Conservation (phyloP, 1,140 invertebrate genomes). For the Drosophila parabipectinata region DNA sequence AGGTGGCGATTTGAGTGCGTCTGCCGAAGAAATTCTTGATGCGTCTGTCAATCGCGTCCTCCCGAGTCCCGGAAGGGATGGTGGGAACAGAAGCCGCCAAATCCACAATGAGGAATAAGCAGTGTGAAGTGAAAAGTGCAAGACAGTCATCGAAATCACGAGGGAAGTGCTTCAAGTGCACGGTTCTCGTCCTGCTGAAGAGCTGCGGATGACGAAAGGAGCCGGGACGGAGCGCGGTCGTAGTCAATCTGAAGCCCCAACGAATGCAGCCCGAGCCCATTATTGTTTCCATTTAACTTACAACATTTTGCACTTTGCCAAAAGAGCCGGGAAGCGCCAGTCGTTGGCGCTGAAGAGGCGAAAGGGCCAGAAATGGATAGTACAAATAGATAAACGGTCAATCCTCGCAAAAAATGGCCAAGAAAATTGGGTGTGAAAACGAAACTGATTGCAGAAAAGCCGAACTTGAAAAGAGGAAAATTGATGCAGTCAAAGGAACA, state of each 20-base stretch:
- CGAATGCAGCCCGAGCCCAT: slow-evolving; percentile 54
- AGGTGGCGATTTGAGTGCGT: slow-evolving; percentile 8
- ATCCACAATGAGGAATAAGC: slow-evolving; percentile 17
- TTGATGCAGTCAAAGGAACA: slow-evolving; percentile 46
- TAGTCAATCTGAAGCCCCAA: slow-evolving; percentile 18
- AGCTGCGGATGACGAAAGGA: slow-evolving; percentile 23
- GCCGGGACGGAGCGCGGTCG: slow-evolving; percentile 3
- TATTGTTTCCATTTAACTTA: slow-evolving; percentile 83
- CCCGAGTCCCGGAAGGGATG: slow-evolving; percentile 53
- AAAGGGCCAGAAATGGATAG: slow-evolving; percentile 33
- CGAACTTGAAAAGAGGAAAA: slow-evolving; percentile 27
- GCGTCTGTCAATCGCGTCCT: slow-evolving; percentile 59
- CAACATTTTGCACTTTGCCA: slow-evolving; percentile 78
- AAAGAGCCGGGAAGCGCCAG: slow-evolving; percentile 46
- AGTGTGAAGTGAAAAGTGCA: slow-evolving; percentile 64
- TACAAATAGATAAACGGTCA: slow-evolving; percentile 63
- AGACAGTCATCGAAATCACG: slow-evolving; percentile 60
- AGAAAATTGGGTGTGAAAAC: slow-evolving; percentile 75
- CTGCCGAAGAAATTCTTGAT: slow-evolving; percentile 25
- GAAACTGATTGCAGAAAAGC: slow-evolving; percentile 69
- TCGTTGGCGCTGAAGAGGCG: slow-evolving; percentile 5
- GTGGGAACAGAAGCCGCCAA: slow-evolving; percentile 44
- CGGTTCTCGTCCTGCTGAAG: slow-evolving; percentile 18
- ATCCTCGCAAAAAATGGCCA: slow-evolving; percentile 47
- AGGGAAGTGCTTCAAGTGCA: slow-evolving; percentile 29